These are phyloP conservation scores for Sylvia atricapilla DNA, from an alignment of 2,113 vertebrate species.

Conservation along the genomic window DNA sequence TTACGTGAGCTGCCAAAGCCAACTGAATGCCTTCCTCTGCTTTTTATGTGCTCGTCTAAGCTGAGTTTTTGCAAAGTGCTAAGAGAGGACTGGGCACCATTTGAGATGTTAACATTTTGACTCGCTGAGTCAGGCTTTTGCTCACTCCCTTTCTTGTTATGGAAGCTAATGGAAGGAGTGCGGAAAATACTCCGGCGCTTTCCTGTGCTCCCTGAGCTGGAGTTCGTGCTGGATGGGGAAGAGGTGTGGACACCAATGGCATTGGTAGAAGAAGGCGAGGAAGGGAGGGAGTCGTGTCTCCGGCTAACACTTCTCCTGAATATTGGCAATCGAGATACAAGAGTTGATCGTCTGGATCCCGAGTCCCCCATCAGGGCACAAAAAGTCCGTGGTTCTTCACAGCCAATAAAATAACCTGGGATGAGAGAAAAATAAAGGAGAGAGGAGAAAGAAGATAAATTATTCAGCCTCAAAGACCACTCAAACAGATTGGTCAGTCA, in stretches of 20 bases:
- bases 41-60: constrained; percentile 75
- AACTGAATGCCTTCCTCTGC: constrained; percentile 85
- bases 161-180: constrained; percentile 90
- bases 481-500: neutral
- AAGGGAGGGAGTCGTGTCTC: constrained; percentile 92
- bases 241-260: constrained; percentile 88
- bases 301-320: constrained; percentile 90
- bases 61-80: constrained; percentile 66
- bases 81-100: constrained; percentile 74
- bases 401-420: constrained; percentile 56
- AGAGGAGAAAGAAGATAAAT: neutral
- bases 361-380: constrained; percentile 90
- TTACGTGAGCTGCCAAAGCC: constrained; percentile 83
- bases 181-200: constrained; percentile 94
- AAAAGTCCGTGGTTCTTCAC: neutral
- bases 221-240: constrained; percentile 96
- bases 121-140: constrained; percentile 69
- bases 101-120: constrained; percentile 79
- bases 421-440: neutral
- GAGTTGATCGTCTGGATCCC: constrained; percentile 86
- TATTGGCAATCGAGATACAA: constrained; percentile 96
- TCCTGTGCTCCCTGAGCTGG: constrained; percentile 93
- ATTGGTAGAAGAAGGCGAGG: constrained; percentile 89
- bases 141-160: constrained; percentile 82
- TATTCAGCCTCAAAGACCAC: neutral